These are phyloP conservation scores for Calliopum simillimum DNA, from an alignment of 2,888 invertebrate genomes.

Conservation along the genomic window DNA sequence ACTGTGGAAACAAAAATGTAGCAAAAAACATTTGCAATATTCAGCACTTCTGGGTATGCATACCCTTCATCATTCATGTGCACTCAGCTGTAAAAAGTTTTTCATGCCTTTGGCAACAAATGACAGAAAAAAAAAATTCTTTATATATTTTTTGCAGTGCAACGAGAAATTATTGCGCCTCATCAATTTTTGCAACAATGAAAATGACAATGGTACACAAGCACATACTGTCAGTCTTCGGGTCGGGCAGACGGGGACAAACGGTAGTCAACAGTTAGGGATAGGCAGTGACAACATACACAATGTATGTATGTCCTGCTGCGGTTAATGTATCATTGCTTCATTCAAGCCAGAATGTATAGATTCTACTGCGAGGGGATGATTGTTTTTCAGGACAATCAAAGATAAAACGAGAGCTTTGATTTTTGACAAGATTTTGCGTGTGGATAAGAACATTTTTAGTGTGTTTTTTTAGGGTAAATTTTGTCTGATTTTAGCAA, in stretches of 20 bases:
- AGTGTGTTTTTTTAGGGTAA: too few species aligned
- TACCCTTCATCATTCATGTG: too few species aligned
- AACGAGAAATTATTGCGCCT: background rate
- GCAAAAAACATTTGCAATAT: too few species aligned
- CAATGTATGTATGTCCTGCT: background rate
- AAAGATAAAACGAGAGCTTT: background rate
- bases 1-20: too few species aligned
- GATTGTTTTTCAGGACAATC: background rate
- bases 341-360: background rate
- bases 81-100: too few species aligned
- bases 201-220: background rate
- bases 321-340: background rate
- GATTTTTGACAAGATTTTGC: background rate
- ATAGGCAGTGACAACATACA: too few species aligned
- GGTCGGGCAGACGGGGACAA: background rate
- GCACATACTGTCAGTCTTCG: background rate
- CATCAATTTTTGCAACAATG: background rate
- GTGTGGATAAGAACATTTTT: too few species aligned
- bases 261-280: too few species aligned
- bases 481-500: background rate
- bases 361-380: background rate
- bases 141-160: background rate
- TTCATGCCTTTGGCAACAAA: too few species aligned
- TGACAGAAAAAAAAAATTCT: too few species aligned
- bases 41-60: too few species aligned